These are phyloP conservation scores for Gasteruption jaculator DNA, from an alignment of 2,888 invertebrate species.

Conservation along the genomic window DNA sequence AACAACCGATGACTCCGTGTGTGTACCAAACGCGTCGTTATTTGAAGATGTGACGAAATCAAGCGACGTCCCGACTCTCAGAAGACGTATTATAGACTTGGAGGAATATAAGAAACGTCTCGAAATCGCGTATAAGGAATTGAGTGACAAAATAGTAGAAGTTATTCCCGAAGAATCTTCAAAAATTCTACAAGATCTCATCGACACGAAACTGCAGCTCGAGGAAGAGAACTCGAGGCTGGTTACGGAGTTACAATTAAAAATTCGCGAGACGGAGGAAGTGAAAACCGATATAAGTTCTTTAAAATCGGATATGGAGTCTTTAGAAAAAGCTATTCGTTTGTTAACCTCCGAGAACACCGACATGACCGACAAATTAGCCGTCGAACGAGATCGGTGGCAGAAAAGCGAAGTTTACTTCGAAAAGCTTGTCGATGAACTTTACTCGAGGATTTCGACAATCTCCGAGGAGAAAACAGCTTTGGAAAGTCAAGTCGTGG, in stretches of 20 bases:
- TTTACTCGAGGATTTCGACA: constrained; percentile 27
- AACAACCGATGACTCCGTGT: no score
- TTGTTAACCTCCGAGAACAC: constrained; percentile 39
- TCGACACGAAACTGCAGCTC: constrained; percentile 23
- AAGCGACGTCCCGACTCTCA: constrained; percentile 4
- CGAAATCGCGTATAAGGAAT: no score
- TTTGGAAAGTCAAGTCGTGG: constrained; percentile 21
- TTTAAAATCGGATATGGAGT: constrained; percentile 35
- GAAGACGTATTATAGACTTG: constrained; percentile 12
- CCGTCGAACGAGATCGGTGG: constrained; percentile 27
- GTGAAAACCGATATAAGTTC: constrained; percentile 34
- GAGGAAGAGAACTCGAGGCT: constrained; percentile 35
- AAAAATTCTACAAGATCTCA: constrained; percentile 23
- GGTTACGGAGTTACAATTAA: constrained; percentile 27
- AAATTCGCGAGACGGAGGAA: constrained; percentile 36
- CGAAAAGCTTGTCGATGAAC: no score
- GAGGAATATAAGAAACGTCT: no score
- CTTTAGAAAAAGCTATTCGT: constrained; percentile 35
- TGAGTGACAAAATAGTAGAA: no score
- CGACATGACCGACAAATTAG: constrained; percentile 34
- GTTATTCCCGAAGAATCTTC: no score
- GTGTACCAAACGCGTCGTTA: no score
- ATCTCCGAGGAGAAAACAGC: constrained; percentile 20
- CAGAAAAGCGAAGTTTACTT: constrained; percentile 22
- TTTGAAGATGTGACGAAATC: constrained; percentile 8